phyloP scores from a whole-genome alignment of 2,797 vertebrate genomes.

The Ibycter americanus region DNA sequence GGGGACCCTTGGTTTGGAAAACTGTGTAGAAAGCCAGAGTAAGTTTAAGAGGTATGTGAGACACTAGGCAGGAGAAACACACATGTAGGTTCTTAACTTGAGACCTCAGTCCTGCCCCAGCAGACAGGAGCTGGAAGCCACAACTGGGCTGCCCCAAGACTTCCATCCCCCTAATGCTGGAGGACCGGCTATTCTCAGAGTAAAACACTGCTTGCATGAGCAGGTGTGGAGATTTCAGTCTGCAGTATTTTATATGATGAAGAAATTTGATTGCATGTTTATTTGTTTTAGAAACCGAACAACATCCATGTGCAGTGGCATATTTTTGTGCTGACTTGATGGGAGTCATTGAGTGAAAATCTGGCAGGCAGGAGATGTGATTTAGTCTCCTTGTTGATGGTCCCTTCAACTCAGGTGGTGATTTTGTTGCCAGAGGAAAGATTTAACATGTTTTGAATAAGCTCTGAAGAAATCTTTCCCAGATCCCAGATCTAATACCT shows the following conservation, averaged over 20 bases:
- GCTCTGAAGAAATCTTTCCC: not conserved
- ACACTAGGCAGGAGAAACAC: not conserved
- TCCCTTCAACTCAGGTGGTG: not conserved
- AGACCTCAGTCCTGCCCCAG: not conserved
- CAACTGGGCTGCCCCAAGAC: not conserved
- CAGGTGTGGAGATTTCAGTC: not conserved
- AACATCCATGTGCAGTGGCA: not conserved
- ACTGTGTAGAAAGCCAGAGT: not conserved
- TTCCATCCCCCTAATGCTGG: not conserved
- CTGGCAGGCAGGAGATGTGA: not conserved
- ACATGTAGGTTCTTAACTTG: not conserved
- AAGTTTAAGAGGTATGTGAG: not conserved
- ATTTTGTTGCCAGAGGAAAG: slow-evolving; percentile 24
- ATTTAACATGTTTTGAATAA: not conserved
- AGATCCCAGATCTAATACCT: not conserved
- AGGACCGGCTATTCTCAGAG: not conserved
- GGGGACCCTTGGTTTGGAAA: not conserved
- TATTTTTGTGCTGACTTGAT: slow-evolving; percentile 1
- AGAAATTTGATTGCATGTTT: not conserved
- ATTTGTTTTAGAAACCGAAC: slow-evolving; percentile 28
- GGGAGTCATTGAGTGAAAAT: not conserved
- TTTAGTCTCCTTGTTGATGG: not conserved
- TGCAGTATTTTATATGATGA: not conserved
- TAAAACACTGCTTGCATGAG: not conserved
- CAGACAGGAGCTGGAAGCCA: not conserved